Evolutionary conservation across 2,797 vertebrate species (phyloP), one percentile per base, ranked within the genome.

Genomic region (Sebastes minor): DNA sequence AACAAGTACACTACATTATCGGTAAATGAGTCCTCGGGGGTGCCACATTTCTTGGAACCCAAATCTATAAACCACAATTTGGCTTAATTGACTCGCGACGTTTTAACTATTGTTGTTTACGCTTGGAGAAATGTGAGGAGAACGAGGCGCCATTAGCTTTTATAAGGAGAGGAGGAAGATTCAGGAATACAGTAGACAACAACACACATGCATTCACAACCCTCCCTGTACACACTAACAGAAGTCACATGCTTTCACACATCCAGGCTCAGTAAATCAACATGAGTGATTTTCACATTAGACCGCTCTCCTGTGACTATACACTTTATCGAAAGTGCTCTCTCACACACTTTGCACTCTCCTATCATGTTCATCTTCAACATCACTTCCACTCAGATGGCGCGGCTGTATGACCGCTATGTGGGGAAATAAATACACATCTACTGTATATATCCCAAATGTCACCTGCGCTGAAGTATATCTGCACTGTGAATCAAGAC

Each of bases 311-410:
- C 82, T 69, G 76, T 85, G 84, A 87, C 84, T 81, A 42, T 42
- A 85, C 84, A 86, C 86, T 88, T 87, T 70, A 87, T 82, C 52
- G 13, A 83, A 83, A 91, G 88, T 86, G 86, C 88, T 78, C 86
- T 88, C 81, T 74, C 82, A 69, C 76, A 76, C 83, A 85, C 85
- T 82, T 73, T 86, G 69, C 85, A 81, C 81, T 80, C 82, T 66
- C 57, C 71, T 68, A 78, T 87, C 66, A 73, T 57, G 70, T 71
- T 74, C 28, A 63, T 74, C 74, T 89, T 89, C 87, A 86, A 27
- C 73, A 89, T 89, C 88, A 61, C 86, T 76, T 73, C 71, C 70
- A 27, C 56, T 79, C 32, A 10, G 8, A 73, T 42, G 38, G 38
- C 2, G 27, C 25, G 52, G 66, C 53, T 30, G 59, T 80, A 22